phyloP scores from a whole-genome alignment of 2,888 invertebrate species.

The Eubasilissa splendida region DNA sequence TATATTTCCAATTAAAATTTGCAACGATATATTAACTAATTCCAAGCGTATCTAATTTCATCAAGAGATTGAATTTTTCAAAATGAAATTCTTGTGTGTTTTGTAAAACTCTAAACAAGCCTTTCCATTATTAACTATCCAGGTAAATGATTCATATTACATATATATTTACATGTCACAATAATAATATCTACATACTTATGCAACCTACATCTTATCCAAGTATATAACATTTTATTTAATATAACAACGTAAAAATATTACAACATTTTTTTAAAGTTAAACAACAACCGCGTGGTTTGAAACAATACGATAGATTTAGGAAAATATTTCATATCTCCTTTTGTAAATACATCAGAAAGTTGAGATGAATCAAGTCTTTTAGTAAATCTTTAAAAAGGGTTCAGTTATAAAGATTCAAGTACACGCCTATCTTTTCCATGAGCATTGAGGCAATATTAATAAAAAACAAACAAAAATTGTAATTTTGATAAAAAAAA shows the following conservation, averaged over 20 bases:
- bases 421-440: no score
- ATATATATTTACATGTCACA: not conserved
- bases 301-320: not conserved
- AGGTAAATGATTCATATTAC: not conserved
- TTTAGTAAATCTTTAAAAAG: slow-evolving; percentile 1
- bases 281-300: slow-evolving; percentile 12
- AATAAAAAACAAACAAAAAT: no score
- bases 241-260: not conserved
- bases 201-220: not conserved
- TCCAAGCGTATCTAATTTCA: no score
- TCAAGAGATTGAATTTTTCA: no score
- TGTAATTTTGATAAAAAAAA: no score
- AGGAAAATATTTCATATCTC: not conserved
- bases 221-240: slow-evolving; percentile 11
- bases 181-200: not conserved
- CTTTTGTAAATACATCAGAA: slow-evolving; percentile 22
- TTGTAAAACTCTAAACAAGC: no score
- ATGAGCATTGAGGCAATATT: no score
- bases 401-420: not conserved
- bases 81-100: no score
- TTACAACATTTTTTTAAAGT: slow-evolving; percentile 7
- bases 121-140: no score
- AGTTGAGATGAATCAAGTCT: not conserved
- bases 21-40: no score
- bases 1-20: no score